Evolutionary conservation across 2,888 invertebrate species (phyloP).

Genomic region (Hemistola chrysoprasaria): DNA sequence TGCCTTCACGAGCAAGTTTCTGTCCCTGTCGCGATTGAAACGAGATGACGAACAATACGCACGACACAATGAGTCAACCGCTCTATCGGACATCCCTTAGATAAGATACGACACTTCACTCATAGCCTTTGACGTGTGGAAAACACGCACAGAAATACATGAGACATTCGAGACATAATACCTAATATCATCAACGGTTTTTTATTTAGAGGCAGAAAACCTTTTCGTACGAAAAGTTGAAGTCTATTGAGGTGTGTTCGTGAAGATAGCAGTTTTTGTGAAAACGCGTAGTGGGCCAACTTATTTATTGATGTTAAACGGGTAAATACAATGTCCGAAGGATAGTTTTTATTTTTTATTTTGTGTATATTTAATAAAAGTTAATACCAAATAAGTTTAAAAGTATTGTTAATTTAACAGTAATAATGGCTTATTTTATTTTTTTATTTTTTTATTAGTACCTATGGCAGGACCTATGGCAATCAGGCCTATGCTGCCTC

Average conservation of each 20-base stretch:
- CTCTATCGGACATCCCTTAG: constrained; percentile 57
- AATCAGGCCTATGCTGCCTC: too few relatives aligned
- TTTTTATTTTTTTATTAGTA: too few relatives aligned
- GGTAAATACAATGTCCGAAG: too few relatives aligned
- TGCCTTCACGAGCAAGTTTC: constrained; percentile 32
- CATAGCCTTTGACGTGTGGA: constrained; percentile 46
- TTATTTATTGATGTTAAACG: too few relatives aligned
- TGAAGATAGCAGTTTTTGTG: constrained; percentile 13
- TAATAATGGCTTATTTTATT: too few relatives aligned
- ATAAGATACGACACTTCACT: constrained; percentile 55
- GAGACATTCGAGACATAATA: constrained; percentile 7
- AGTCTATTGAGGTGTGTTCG: constrained; percentile 10
- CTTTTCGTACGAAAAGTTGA: constrained; percentile 7
- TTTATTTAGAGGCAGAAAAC: constrained; percentile 15
- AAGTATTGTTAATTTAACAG: too few relatives aligned
- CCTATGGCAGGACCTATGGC: too few relatives aligned
- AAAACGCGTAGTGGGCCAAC: too few relatives aligned
- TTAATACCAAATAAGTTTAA: too few relatives aligned
- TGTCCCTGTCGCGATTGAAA: constrained; percentile 49
- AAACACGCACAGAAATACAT: constrained; percentile 26
- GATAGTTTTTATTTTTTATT: too few relatives aligned
- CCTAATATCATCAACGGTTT: constrained; percentile 20
- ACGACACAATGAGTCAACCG: constrained; percentile 44
- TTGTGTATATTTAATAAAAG: too few relatives aligned
- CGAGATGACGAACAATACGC: constrained; percentile 51